phyloP scores from a whole-genome alignment of 2,113 vertebrate genomes.

The Albula glossodonta region DNA sequence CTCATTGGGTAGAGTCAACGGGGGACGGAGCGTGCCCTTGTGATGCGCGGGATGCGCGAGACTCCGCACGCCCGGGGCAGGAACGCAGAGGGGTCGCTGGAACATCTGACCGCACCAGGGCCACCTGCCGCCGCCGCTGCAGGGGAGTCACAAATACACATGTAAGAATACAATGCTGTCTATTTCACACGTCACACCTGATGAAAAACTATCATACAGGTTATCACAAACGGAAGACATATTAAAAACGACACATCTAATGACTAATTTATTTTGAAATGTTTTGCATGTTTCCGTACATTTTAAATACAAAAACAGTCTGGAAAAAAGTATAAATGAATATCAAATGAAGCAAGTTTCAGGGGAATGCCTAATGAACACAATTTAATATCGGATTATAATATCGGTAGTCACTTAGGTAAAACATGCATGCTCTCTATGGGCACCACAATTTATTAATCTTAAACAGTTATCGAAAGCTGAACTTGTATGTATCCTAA shows the following conservation, averaged over 20 bases:
- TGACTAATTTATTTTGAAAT: too few species aligned
- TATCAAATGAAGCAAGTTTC: neutral
- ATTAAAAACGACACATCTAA: too few species aligned
- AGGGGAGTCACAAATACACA: neutral
- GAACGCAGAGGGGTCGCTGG: conserved; percentile 1
- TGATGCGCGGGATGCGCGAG: conserved; percentile 40
- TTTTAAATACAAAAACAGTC: too few species aligned
- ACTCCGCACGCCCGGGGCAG: neutral
- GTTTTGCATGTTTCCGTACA: too few species aligned
- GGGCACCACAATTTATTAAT: too few species aligned
- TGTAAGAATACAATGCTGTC: neutral
- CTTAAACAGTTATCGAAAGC: too few species aligned
- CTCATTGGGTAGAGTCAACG: conserved; percentile 70
- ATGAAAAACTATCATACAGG: too few species aligned
- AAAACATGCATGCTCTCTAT: neutral
- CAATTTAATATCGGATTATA: too few species aligned
- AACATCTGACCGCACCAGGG: neutral
- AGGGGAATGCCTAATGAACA: neutral
- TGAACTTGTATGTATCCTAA: too few species aligned
- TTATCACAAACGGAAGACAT: too few species aligned
- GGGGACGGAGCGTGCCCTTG: conserved; percentile 47
- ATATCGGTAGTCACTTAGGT: neutral
- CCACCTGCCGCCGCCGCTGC: conserved; percentile 15
- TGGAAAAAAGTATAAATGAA: too few species aligned
- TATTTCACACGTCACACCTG: too few species aligned